Conservation (phyloP, 2,888 invertebrate species). For the Falcaria lacertinaria region DNA sequence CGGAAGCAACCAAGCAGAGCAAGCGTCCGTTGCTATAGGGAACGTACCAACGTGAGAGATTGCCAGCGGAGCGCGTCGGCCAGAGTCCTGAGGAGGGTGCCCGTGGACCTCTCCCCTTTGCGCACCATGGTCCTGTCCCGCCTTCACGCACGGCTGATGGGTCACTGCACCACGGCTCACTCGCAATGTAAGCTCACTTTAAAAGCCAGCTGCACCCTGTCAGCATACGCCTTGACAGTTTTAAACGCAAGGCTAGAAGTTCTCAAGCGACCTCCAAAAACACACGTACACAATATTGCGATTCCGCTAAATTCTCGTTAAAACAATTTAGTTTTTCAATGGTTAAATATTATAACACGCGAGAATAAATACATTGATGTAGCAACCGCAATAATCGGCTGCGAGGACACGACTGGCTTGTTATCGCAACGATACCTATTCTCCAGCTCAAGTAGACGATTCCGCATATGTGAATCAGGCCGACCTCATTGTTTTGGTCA, state of each 20-base stretch:
- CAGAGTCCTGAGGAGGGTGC: slow-evolving; percentile 67
- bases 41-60: slow-evolving; percentile 63
- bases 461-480: slow-evolving; percentile 58
- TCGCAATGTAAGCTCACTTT: slow-evolving; percentile 23
- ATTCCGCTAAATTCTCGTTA: slow-evolving; percentile 30
- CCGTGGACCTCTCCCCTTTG: slow-evolving; percentile 66
- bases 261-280: slow-evolving; percentile 23
- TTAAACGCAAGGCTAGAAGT: slow-evolving; percentile 44
- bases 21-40: slow-evolving; percentile 29
- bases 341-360: slow-evolving; percentile 24
- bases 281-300: slow-evolving; percentile 15
- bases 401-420: slow-evolving; percentile 73
- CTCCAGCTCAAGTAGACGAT: slow-evolving; percentile 58
- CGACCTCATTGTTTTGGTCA: slow-evolving; percentile 64
- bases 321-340: slow-evolving; percentile 31
- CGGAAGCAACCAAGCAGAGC: slow-evolving; percentile 17
- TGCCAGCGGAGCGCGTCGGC: slow-evolving; percentile 71
- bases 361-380: slow-evolving; percentile 46
- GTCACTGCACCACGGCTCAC: slow-evolving; percentile 64
- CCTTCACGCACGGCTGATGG: slow-evolving; percentile 71
- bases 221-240: slow-evolving; percentile 42
- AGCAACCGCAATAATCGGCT: slow-evolving; percentile 74
- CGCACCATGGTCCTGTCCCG: slow-evolving; percentile 70
- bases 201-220: slow-evolving; percentile 29
- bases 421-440: slow-evolving; percentile 71